Percentiles rank a stretch among this genome's conserved stretches.
Conservation (phyloP, 53 echinoderm and acorn worm species). For the Apostichopus leukothele region DNA sequence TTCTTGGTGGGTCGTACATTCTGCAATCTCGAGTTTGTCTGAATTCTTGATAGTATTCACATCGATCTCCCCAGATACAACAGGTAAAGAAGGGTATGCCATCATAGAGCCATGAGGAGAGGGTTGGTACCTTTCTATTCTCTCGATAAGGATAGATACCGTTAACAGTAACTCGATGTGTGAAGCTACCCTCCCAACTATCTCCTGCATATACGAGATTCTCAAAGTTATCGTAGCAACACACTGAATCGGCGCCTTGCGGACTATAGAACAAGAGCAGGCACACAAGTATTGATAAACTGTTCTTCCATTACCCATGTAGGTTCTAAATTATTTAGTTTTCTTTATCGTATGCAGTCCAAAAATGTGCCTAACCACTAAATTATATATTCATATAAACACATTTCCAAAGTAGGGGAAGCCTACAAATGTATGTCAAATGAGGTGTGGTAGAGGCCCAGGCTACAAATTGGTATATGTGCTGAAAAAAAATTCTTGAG, state of each 20-base stretch:
- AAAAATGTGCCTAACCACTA: too few relatives aligned
- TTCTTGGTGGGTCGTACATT: constrained; percentile 70
- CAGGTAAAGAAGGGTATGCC: constrained; percentile 78
- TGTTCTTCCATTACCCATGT: too few relatives aligned
- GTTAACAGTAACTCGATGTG: constrained; percentile 61
- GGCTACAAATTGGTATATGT: too few relatives aligned
- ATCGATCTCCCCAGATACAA: constrained; percentile 88
- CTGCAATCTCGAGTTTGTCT: constrained; percentile 89
- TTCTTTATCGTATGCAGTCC: too few relatives aligned
- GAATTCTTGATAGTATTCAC: constrained; percentile 83
- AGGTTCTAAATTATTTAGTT: too few relatives aligned
- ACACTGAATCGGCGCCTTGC: constrained; percentile 77
- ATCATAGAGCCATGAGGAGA: constrained; percentile 75
- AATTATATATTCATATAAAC: too few relatives aligned
- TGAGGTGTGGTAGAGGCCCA: too few relatives aligned
- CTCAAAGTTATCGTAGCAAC: constrained; percentile 88
- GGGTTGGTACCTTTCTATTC: constrained; percentile 60
- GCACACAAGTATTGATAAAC: background rate
- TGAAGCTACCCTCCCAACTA: constrained; percentile 81
- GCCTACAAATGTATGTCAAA: too few relatives aligned
- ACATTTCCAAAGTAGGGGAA: too few relatives aligned
- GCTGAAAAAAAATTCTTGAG: too few relatives aligned
- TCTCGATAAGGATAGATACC: constrained; percentile 73
- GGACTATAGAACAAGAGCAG: constrained; percentile 50
- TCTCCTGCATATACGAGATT: constrained; percentile 94